Conservation (phyloP, 2,797 vertebrate species). For the Tenualosa thibaudeaui region DNA sequence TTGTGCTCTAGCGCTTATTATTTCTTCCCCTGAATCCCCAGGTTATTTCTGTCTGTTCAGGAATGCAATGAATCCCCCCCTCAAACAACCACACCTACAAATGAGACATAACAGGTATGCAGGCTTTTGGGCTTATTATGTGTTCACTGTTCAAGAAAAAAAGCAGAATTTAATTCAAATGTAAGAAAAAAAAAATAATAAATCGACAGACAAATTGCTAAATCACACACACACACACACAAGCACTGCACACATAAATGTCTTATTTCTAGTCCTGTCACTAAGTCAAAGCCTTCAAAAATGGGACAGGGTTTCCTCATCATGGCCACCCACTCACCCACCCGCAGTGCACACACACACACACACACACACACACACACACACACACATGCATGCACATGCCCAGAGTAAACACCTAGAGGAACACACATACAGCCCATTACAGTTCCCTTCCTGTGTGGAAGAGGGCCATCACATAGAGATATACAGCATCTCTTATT, state of each 20-base stretch:
- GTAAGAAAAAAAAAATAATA: no score
- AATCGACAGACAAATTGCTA: no score
- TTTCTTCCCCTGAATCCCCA: not conserved
- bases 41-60: not conserved
- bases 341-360: constrained; percentile 3
- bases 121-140: not conserved
- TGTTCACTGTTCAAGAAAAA: not conserved
- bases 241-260: constrained; percentile 19
- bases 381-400: not conserved
- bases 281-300: constrained; percentile 19
- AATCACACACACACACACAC: constrained; percentile 26
- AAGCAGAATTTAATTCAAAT: not conserved
- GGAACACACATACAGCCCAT: constrained; percentile 24
- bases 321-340: constrained; percentile 7
- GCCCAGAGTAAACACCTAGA: constrained; percentile 22
- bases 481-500: constrained; percentile 14
- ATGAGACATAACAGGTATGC: not conserved
- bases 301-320: constrained; percentile 6
- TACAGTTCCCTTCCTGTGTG: not conserved
- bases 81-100: not conserved
- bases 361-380: constrained; percentile 19
- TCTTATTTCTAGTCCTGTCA: not conserved
- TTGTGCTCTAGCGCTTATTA: not conserved
- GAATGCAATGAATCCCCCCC: not conserved
- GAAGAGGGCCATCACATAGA: constrained; percentile 7